Evolutionary conservation across 1,140 invertebrate genomes (phyloP).

Genomic region (Penaeus vannamei): DNA sequence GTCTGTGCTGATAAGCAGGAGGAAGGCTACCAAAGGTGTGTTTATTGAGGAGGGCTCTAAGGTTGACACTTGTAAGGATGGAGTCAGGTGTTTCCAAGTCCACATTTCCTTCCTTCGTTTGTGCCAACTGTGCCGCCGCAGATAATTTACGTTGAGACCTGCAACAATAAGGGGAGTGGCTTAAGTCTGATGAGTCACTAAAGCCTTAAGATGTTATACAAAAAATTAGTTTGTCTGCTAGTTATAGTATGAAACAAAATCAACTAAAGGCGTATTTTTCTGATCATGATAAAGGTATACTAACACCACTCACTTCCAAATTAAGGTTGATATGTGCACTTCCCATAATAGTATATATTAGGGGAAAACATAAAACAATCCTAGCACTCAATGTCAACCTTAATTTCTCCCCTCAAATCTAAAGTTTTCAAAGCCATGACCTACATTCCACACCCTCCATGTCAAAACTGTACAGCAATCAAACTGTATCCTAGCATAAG

Average conservation of each 20-base stretch:
- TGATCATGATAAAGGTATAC: no score
- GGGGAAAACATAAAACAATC: no score
- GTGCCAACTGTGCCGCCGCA: constrained; percentile 91
- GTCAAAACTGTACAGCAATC: constrained; percentile 34
- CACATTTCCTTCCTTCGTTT: constrained; percentile 92
- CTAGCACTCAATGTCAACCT: no score
- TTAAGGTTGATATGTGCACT: background rate
- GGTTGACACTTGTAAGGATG: constrained; percentile 92
- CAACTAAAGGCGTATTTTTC: no score
- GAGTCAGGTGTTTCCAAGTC: constrained; percentile 97
- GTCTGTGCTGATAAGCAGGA: constrained; percentile 90
- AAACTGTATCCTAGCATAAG: background rate
- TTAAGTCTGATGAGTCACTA: no score
- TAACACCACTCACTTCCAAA: background rate
- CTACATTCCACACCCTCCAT: constrained; percentile 1
- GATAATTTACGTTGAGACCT: constrained; percentile 81
- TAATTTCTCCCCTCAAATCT: no score
- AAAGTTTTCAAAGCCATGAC: no score
- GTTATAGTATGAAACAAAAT: no score
- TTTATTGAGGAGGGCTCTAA: constrained; percentile 86
- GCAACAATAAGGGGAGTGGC: background rate
- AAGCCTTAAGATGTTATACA: no score
- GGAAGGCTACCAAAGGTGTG: constrained; percentile 92
- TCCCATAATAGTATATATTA: background rate
- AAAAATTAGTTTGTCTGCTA: no score